These are phyloP conservation scores for Euthynnus affinis DNA, from an alignment of 2,797 vertebrate species.

Conservation along the genomic window DNA sequence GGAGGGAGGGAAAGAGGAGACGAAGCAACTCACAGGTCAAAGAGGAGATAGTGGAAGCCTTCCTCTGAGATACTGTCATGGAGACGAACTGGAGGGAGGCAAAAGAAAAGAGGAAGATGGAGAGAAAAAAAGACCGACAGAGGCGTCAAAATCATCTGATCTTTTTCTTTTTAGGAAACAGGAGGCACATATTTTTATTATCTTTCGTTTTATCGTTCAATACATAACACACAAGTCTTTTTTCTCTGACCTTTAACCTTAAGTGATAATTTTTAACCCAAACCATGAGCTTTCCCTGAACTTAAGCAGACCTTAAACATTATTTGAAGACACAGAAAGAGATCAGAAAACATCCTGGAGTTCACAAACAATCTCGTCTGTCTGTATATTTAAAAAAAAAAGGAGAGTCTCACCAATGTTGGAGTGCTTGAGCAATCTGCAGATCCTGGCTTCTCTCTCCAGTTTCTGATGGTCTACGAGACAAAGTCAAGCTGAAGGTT, in stretches of 20 bases:
- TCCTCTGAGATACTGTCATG: slow-evolving; percentile 98
- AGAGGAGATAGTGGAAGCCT: slow-evolving; percentile 96
- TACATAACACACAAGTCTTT: neutral
- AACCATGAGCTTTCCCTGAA: too few species aligned
- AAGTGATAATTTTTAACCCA: too few species aligned
- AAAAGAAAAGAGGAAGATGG: slow-evolving; percentile 3
- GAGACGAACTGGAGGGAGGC: slow-evolving; percentile 89
- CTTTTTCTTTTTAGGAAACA: neutral
- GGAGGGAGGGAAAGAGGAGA: too few species aligned
- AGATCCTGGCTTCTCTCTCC: slow-evolving; percentile 97
- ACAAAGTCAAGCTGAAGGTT: slow-evolving; percentile 24
- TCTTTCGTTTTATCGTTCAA: too few species aligned
- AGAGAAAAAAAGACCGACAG: slow-evolving; percentile 7
- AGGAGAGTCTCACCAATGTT: slow-evolving; percentile 83
- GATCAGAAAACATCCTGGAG: too few species aligned
- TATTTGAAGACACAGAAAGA: too few species aligned
- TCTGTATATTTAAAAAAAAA: neutral
- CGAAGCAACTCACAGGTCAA: slow-evolving; percentile 91
- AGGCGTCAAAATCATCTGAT: slow-evolving; percentile 1
- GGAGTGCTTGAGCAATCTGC: slow-evolving; percentile 91
- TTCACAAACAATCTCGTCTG: neutral
- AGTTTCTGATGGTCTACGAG: slow-evolving; percentile 96
- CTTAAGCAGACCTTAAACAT: too few species aligned
- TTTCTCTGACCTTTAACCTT: too few species aligned
- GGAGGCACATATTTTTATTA: too few species aligned